Evolutionary conservation across 2,888 invertebrate genomes (phyloP).

Genomic region (Apamea anceps): DNA sequence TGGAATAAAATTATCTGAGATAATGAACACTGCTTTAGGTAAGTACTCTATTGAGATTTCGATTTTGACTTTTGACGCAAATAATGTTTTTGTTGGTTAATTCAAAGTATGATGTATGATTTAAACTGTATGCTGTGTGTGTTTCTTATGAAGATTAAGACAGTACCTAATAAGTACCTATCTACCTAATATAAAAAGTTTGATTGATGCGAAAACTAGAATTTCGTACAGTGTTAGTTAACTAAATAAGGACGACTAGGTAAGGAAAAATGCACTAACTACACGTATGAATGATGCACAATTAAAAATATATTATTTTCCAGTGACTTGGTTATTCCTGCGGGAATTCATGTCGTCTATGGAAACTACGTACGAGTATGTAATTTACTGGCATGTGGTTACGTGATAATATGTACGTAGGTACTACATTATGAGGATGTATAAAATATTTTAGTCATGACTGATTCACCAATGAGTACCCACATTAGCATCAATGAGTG

Average conservation of each 20-base stretch:
- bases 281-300: not conserved
- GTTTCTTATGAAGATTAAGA: not conserved
- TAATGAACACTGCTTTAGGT: too few relatives aligned
- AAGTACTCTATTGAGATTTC: not conserved
- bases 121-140: not conserved
- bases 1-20: too few relatives aligned
- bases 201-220: not conserved
- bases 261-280: not conserved
- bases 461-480: constrained; percentile 60
- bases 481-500: constrained; percentile 49
- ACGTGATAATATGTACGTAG: constrained; percentile 46
- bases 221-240: not conserved
- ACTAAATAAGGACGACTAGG: not conserved
- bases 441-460: constrained; percentile 57
- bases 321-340: constrained; percentile 37
- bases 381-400: constrained; percentile 25
- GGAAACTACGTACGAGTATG: constrained; percentile 3
- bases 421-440: constrained; percentile 25
- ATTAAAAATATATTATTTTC: constrained; percentile 38
- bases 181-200: not conserved
- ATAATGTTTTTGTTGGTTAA: too few relatives aligned
- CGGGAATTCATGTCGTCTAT: constrained; percentile 9
- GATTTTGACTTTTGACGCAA: not conserved
- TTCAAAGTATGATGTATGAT: not conserved
- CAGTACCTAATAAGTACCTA: not conserved